A percentile compares a stretch with the other conserved stretches of the same genome.
Conservation (phyloP, 2,888 invertebrate genomes). For the Agriopis leucophaearia region DNA sequence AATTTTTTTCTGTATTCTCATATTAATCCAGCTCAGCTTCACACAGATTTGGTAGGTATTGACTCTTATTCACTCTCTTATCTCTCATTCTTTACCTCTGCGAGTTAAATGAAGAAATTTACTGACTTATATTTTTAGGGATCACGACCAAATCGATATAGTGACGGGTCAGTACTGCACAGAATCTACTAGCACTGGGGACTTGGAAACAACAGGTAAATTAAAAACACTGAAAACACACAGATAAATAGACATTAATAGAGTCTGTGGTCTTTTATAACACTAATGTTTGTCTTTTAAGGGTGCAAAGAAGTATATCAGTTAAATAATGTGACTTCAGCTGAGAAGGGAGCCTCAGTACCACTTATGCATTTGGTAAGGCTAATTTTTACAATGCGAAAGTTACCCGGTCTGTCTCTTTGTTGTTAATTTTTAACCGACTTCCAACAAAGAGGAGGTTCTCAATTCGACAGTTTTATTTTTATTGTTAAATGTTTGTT, state of each 20-base stretch:
- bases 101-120: background rate
- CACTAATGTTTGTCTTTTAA: conserved; percentile 39
- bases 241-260: background rate
- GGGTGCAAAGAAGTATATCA: conserved; percentile 74
- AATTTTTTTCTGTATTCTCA: too few species aligned
- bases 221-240: background rate
- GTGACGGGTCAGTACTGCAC: conserved; percentile 71
- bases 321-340: conserved; percentile 60
- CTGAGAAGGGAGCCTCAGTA: conserved; percentile 75
- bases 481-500: too few species aligned
- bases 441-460: too few species aligned
- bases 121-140: conserved; percentile 58
- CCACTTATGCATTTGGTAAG: conserved; percentile 83
- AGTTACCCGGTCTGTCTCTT: too few species aligned
- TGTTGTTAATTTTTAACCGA: too few species aligned
- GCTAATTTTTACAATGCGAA: background rate
- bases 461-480: too few species aligned
- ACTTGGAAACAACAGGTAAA: conserved; percentile 40
- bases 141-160: conserved; percentile 79
- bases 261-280: background rate
- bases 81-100: background rate
- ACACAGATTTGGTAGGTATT: too few species aligned
- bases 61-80: too few species aligned
- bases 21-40: too few species aligned
- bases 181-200: conserved; percentile 56